Evolutionary conservation across 2,888 invertebrate species (phyloP).

Genomic region (Matsumyia berberina): DNA sequence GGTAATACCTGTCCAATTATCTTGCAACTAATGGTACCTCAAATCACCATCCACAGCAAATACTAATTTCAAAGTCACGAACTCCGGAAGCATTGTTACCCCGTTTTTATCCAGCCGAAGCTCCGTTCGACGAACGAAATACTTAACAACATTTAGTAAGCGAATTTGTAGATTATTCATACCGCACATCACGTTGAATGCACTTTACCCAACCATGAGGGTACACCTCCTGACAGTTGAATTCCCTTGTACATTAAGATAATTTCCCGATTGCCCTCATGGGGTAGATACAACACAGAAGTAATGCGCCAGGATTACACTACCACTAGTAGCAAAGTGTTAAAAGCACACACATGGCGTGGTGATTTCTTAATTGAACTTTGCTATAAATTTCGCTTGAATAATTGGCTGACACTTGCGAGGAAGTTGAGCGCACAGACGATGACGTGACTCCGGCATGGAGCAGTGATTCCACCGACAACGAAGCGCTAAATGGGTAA

Average conservation of each 20-base stretch:
- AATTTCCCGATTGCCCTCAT: constrained; percentile 30
- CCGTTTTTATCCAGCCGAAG: constrained; percentile 41
- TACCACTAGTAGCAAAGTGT: constrained; percentile 48
- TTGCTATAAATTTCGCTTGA: constrained; percentile 77
- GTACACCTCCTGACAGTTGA: constrained; percentile 55
- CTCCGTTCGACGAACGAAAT: constrained; percentile 34
- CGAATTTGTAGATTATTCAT: constrained; percentile 73
- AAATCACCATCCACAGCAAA: constrained; percentile 78
- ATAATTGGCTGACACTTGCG: constrained; percentile 64
- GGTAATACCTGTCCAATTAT: constrained; percentile 80
- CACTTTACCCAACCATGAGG: constrained; percentile 46
- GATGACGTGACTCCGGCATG: constrained; percentile 59
- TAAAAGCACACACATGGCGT: constrained; percentile 77
- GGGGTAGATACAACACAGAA: constrained; percentile 18
- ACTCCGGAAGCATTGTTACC: constrained; percentile 70
- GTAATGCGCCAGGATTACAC: constrained; percentile 35
- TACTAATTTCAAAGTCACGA: constrained; percentile 71
- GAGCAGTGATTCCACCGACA: constrained; percentile 21
- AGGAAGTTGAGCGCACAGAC: constrained; percentile 62
- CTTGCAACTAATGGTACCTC: constrained; percentile 82
- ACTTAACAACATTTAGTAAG: constrained; percentile 71
- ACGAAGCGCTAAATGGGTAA: constrained; percentile 32
- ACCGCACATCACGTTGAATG: constrained; percentile 70
- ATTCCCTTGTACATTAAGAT: constrained; percentile 39
- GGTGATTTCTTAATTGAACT: constrained; percentile 79